These are phyloP conservation scores for Petrocephalus zakoni DNA, from an alignment of 2,113 vertebrate genomes.

Conservation along the genomic window DNA sequence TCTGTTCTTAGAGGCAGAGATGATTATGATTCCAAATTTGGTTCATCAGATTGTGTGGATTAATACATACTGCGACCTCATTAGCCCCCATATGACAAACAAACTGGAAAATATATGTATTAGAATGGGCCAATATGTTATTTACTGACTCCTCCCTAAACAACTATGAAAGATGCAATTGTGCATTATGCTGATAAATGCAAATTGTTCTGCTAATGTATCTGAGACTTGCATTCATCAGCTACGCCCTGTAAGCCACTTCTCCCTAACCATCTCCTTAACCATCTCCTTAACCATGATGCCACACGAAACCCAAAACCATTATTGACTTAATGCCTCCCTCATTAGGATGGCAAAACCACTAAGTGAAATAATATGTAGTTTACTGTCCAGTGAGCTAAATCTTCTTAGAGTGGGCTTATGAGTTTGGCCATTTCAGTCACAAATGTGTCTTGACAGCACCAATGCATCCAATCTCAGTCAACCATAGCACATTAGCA, in stretches of 20 bases:
- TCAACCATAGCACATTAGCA: slow-evolving; percentile 1
- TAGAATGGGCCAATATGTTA: not conserved
- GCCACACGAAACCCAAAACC: not conserved
- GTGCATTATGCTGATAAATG: not conserved
- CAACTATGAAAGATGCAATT: not conserved
- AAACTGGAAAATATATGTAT: not conserved
- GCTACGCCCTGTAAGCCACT: too few relatives aligned
- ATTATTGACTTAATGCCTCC: not conserved
- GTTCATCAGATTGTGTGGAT: slow-evolving; percentile 1
- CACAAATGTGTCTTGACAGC: not conserved
- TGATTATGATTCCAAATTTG: slow-evolving; percentile 13
- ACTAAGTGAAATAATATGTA: not conserved
- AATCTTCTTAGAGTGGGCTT: not conserved
- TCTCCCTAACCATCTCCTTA: not conserved
- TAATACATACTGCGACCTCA: not conserved
- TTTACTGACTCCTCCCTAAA: not conserved
- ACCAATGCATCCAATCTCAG: not conserved
- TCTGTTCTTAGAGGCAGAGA: not conserved
- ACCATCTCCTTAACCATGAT: not conserved
- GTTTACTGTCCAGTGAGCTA: not conserved
- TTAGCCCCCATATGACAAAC: not conserved
- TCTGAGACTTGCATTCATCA: not conserved
- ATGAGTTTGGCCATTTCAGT: not conserved
- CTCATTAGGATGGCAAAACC: not conserved
- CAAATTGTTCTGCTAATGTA: not conserved